Evolutionary conservation across 2,888 invertebrate genomes (phyloP), one percentile per base, ranked within the genome.

Genomic region (Acanthosepion pharaonis): DNA sequence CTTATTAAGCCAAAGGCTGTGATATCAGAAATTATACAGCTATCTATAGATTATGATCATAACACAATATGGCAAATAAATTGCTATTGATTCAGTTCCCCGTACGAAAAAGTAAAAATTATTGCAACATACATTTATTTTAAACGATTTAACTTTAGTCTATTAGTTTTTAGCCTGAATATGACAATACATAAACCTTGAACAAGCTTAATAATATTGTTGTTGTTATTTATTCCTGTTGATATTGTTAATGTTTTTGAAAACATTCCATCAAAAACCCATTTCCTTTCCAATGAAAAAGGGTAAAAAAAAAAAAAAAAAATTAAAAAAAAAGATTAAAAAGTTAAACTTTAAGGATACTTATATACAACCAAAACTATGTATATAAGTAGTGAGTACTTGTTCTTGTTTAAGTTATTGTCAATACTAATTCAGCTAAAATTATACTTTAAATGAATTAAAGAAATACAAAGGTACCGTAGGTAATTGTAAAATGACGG

Each of bases 1-100:
- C 51, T 93, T 93, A 92, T 93, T 93, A 93, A 93, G 51, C 93
- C 53, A 93, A 93, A 93, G 93, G 93, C 93, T 93, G 93, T 93
- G 93, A 93, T 93, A 93, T 51, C 51, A 51, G 28, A 93, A 93
- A 51, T 78, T n/a, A 78, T 78, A 78, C 78, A 78, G 78, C 78
- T 78, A 78, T 78, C n/a, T 78, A 78, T 11, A 78, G n/a, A 78
- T 28, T 78, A 28, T 78, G 15, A 78, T 78, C 78, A 33, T 78
- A 33, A 78, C 64, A 64, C 28, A 78, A 78, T n/a, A 33, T 78
- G n/a, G 78, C 78, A 78, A 78, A 78, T 3, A 59, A 78, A 33
- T 78, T 78, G 78, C 78, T 78, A 78, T 33, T n/a, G 15, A 78
- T 78, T 78, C 78, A 78, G 78, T 78, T 78, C 78, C 78, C 78